phyloP scores from a whole-genome alignment of 2,113 vertebrate species.

The Azemiops feae region DNA sequence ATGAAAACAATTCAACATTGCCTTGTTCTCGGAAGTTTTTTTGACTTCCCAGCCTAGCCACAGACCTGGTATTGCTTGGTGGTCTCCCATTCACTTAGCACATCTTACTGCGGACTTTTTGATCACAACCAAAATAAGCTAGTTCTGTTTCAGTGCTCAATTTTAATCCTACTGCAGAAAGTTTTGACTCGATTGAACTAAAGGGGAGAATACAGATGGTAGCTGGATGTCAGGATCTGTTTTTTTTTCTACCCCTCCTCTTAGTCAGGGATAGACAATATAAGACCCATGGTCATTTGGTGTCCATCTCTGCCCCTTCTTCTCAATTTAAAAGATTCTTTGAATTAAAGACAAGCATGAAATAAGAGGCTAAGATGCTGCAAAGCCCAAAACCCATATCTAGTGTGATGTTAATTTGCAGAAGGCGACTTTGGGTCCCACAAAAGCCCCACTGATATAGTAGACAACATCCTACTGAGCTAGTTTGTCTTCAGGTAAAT shows the following conservation, averaged over 20 bases:
- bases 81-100: neutral
- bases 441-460: neutral
- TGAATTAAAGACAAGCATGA: neutral
- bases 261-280: neutral
- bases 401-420: neutral
- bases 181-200: neutral
- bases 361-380: neutral
- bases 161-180: fast-evolving
- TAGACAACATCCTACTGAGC: neutral
- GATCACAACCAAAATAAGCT: neutral
- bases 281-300: neutral
- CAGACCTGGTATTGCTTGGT: neutral
- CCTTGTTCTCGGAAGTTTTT: neutral
- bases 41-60: neutral
- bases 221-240: neutral
- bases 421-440: neutral
- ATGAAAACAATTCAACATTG: neutral
- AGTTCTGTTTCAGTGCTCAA: neutral
- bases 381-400: neutral
- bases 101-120: neutral
- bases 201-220: neutral
- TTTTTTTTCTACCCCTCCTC: neutral
- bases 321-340: neutral
- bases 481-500: neutral
- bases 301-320: neutral